Conservation (phyloP, 2,888 invertebrate species). For the Protula sp. region DNA sequence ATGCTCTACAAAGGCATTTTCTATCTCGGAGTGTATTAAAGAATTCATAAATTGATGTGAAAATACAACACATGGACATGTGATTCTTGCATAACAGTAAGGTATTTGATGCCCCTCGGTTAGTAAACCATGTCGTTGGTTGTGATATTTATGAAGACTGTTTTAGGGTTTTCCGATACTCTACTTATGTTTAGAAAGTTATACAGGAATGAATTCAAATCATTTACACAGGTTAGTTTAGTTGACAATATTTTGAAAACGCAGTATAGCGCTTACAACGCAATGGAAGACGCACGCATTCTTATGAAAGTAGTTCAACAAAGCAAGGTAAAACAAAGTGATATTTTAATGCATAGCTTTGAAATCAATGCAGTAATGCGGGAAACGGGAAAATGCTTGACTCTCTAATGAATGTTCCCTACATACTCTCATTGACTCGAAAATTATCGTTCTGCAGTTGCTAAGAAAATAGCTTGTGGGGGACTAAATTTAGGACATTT, state of each 20-base stretch:
- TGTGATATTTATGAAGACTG: background rate
- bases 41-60: background rate
- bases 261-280: background rate
- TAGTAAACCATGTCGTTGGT: background rate
- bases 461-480: too few relatives aligned
- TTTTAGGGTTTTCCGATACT: background rate
- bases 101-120: background rate
- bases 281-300: background rate
- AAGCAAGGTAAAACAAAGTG: too few relatives aligned
- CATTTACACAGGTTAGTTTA: background rate
- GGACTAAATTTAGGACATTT: too few relatives aligned
- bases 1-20: background rate
- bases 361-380: too few relatives aligned
- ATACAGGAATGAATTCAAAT: too few relatives aligned
- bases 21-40: background rate
- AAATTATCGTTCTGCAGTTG: too few relatives aligned
- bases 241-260: background rate
- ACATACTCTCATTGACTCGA: too few relatives aligned
- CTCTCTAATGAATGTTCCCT: too few relatives aligned
- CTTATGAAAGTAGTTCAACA: too few relatives aligned
- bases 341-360: too few relatives aligned
- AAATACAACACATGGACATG: background rate
- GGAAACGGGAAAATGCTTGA: too few relatives aligned
- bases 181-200: background rate
- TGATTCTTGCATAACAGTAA: background rate